Conservation (phyloP, 2,113 vertebrate genomes). For the Osmerus eperlanus region DNA sequence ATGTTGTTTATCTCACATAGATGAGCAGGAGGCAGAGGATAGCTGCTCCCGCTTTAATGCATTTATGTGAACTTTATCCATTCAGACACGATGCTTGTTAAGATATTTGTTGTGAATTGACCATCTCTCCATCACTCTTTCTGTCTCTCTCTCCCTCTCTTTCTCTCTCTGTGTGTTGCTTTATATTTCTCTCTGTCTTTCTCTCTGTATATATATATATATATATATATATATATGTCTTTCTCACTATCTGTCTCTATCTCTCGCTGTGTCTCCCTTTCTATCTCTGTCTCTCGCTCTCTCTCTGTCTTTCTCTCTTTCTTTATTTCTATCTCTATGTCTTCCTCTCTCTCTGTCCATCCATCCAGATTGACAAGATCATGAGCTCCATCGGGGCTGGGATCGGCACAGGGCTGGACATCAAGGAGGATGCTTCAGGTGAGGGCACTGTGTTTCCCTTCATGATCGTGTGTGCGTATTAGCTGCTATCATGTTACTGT, state of each 20-base stretch:
- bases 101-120: background rate
- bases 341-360: conserved; percentile 28
- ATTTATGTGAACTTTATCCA: conserved; percentile 4
- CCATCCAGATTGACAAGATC: conserved; percentile 92
- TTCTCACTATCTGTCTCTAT: background rate
- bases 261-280: background rate
- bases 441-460: conserved; percentile 41
- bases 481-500: background rate
- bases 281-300: background rate
- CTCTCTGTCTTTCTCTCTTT: background rate
- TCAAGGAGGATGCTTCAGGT: conserved; percentile 79
- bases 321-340: background rate
- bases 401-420: conserved; percentile 83
- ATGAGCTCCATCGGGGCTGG: conserved; percentile 95
- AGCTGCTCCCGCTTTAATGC: background rate
- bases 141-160: background rate
- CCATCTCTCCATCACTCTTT: background rate
- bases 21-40: background rate
- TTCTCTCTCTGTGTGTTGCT: background rate
- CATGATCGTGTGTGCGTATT: conserved; percentile 10
- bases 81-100: background rate
- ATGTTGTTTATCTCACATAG: background rate
- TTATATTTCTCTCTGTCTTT: conserved; percentile 29
- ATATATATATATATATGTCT: background rate
- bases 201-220: background rate